phyloP scores from a whole-genome alignment of 2,888 invertebrate genomes.

The Acleris cristana region DNA sequence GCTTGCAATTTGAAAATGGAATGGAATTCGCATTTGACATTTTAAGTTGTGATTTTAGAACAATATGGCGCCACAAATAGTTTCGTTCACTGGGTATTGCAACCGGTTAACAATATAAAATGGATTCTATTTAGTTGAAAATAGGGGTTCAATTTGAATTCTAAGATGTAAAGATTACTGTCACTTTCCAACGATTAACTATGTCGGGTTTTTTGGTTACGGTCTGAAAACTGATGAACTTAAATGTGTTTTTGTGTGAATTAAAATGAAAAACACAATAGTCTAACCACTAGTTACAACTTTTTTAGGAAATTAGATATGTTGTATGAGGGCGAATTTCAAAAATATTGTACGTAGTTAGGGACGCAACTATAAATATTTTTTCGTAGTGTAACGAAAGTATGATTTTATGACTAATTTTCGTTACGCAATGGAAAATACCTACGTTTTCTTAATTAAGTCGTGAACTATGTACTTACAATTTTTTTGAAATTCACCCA shows the following conservation, averaged over 20 bases:
- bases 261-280: conserved; percentile 12
- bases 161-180: conserved; percentile 27
- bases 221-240: conserved; percentile 32
- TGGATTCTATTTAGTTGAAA: conserved; percentile 5
- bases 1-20: conserved; percentile 60
- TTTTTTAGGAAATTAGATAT: too few relatives aligned
- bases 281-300: neutral
- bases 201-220: conserved; percentile 34
- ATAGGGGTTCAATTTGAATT: conserved; percentile 15
- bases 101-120: neutral
- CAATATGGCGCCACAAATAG: conserved; percentile 25
- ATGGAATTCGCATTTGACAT: conserved; percentile 63
- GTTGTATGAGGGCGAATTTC: too few relatives aligned
- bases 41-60: conserved; percentile 42
- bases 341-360: too few relatives aligned
- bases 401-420: too few relatives aligned
- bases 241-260: conserved; percentile 25
- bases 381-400: too few relatives aligned
- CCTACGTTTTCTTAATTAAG: too few relatives aligned
- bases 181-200: conserved; percentile 36
- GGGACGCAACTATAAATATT: too few relatives aligned
- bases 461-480: too few relatives aligned
- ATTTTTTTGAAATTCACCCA: too few relatives aligned
- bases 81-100: conserved; percentile 12
- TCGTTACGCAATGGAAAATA: too few relatives aligned